phyloP scores from a whole-genome alignment of 1,140 invertebrate species.

The Drosophila arawakana region DNA sequence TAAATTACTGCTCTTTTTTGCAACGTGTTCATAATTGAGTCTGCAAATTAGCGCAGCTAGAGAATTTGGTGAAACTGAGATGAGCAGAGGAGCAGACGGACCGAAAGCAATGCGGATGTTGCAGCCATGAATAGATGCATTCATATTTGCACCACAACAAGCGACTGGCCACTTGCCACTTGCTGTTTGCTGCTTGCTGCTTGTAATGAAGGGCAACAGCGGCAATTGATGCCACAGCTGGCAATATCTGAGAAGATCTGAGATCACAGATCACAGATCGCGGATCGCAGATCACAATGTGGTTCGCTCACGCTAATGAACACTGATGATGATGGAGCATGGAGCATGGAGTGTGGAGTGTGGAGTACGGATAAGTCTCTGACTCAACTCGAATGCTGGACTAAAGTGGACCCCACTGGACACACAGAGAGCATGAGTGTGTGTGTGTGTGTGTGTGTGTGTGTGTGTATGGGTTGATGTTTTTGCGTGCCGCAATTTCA shows the following conservation, averaged over 20 bases:
- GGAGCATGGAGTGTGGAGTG: conserved; percentile 2
- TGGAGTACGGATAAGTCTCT: conserved; percentile 41
- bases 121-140: conserved; percentile 56
- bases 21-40: conserved; percentile 51
- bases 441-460: neutral
- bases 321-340: conserved; percentile 74
- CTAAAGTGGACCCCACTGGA: conserved; percentile 13
- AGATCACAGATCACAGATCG: conserved; percentile 30
- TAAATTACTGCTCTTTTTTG: conserved; percentile 2
- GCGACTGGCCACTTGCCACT: conserved; percentile 14
- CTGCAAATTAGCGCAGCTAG: conserved; percentile 41
- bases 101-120: conserved; percentile 39
- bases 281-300: conserved; percentile 69
- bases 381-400: conserved; percentile 1
- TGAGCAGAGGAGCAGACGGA: neutral
- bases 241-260: conserved; percentile 38
- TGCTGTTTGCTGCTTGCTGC: no score
- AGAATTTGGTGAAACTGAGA: conserved; percentile 22
- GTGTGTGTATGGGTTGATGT: conserved; percentile 49
- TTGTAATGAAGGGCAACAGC: conserved; percentile 37
- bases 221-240: conserved; percentile 40
- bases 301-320: conserved; percentile 79
- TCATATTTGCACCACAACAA: conserved; percentile 34
- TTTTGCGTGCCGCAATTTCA: conserved; percentile 80
- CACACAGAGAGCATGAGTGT: neutral